Evolutionary conservation across 2,888 invertebrate species (phyloP), one percentile per base, ranked within the genome.

Genomic region (Chymomyza procnemis): DNA sequence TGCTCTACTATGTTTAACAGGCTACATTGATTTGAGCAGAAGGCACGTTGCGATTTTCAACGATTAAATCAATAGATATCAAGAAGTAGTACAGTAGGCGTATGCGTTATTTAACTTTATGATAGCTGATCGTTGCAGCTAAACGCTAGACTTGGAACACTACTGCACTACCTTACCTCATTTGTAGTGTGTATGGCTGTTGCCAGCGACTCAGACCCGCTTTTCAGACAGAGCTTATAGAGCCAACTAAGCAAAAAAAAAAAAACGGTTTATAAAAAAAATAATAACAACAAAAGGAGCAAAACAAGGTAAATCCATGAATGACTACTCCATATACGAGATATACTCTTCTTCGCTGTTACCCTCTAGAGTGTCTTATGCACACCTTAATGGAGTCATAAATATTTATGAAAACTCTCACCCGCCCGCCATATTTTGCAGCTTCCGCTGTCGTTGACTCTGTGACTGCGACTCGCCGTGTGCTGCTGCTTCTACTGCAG

Each of bases 361-460:
- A 78, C 71, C 76, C 78, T 75, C 79, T 69, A 67, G 78, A 86
- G 82, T 88, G 85, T 88, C 84, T 87, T 88, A 88, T 85, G 87
- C 88, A 80, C 87, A 82, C 87, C 88, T 88, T 90, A 89, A 89
- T 89, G 89, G 88, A 89, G 89, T 89, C 90, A 89, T 90, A 89
- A 90, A 90, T 90, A 90, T 90, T 90, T 89, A 90, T 90, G 89
- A 88, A 89, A 89, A 85, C 77, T 78, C 87, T 79, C 78, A 55
- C 64, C 56, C 63, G n/a, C 26, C 67, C 68, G 70, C 66, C 63
- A 58, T 19, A 19, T 14, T 18, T 26, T 18, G 30, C n/a, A 34
- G 61, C 47, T 54, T 41, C 58, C 48, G 55, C 73, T 65, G 60
- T 60, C 75, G 73, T 72, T 69, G 74, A n/a, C 18, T 30, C 61